Conservation (phyloP, 2,113 vertebrate genomes). For the Fregetta grallaria region DNA sequence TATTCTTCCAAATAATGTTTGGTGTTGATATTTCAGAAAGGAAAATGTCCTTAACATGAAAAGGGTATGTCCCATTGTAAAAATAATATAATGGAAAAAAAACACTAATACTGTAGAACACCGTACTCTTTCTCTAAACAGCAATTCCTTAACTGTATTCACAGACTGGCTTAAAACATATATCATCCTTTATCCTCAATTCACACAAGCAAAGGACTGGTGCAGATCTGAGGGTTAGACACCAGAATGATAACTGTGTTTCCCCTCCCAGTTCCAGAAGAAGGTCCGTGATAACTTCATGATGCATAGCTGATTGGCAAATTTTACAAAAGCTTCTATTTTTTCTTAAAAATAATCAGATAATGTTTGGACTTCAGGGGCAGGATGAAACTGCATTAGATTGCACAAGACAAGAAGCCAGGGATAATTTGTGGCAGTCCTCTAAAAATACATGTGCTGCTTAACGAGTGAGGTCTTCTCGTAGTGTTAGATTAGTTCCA, state of each 20-base stretch:
- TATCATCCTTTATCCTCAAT: neutral
- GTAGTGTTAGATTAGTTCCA: neutral
- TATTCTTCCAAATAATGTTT: neutral
- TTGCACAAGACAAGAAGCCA: neutral
- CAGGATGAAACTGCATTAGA: neutral
- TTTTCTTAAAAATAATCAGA: neutral
- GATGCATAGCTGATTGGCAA: neutral
- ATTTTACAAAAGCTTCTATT: neutral
- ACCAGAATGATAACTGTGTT: neutral
- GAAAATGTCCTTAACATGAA: neutral
- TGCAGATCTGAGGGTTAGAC: neutral
- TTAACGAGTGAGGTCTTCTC: neutral
- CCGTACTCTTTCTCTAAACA: neutral
- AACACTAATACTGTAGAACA: neutral
- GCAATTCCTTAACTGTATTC: neutral
- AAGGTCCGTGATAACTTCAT: neutral
- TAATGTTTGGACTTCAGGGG: neutral
- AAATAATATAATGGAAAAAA: neutral
- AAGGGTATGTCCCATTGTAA: neutral
- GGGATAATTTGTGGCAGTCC: neutral
- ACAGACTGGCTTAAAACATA: neutral
- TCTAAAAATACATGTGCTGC: neutral
- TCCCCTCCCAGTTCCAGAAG: neutral
- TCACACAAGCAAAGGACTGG: neutral
- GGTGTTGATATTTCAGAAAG: neutral